Conservation (phyloP, 2,113 vertebrate species). For the Corvus cornix region DNA sequence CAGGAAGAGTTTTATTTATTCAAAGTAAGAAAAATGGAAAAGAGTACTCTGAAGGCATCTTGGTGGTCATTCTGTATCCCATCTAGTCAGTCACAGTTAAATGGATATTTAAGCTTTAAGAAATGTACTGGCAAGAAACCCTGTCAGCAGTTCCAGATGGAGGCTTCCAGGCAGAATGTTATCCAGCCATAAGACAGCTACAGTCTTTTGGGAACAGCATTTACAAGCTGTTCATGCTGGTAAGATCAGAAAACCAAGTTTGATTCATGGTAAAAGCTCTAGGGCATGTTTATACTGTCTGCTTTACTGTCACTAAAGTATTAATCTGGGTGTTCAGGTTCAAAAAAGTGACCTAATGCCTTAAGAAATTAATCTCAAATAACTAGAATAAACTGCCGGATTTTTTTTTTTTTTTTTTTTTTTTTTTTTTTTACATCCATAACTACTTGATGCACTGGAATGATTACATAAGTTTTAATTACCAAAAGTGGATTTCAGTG, state of each 20-base stretch:
- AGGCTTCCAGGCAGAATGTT: conserved; percentile 36
- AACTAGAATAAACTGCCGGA: neutral
- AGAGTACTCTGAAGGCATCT: neutral
- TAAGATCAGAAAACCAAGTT: conserved; percentile 52
- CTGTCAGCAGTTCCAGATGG: neutral
- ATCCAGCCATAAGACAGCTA: conserved; percentile 42
- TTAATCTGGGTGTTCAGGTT: conserved; percentile 19
- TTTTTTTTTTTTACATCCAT: neutral
- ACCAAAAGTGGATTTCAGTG: neutral
- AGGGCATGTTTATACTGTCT: conserved; percentile 44
- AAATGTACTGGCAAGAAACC: conserved; percentile 19
- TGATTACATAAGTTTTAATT: neutral
- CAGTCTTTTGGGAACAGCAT: conserved; percentile 51
- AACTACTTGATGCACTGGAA: neutral
- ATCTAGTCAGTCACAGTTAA: conserved; percentile 22
- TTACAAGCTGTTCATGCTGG: conserved; percentile 63
- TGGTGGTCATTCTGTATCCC: neutral
- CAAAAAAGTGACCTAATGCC: neutral
- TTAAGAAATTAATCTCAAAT: conserved; percentile 34
- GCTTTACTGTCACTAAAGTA: conserved; percentile 42
- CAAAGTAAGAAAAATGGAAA: neutral
- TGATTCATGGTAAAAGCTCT: conserved; percentile 55
- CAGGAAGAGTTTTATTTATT: neutral
- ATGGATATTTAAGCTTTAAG: conserved; percentile 43
- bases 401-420: neutral